Evolutionary conservation across 1,140 invertebrate species (phyloP), one percentile per base, ranked within the genome.

Genomic region (Plectrocnemia conspersa): DNA sequence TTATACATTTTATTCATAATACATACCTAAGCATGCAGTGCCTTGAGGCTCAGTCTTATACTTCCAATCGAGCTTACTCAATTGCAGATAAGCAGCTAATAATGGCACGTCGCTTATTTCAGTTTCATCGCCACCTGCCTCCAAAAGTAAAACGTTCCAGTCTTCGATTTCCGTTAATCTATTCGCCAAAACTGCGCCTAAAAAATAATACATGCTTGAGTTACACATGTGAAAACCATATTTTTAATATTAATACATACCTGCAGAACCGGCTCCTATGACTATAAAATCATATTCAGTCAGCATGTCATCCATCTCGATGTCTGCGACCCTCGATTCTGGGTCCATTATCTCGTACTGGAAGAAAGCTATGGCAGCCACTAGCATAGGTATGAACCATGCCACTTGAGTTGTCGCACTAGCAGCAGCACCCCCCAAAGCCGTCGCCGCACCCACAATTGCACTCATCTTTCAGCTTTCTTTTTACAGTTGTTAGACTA

Each of bases 1-100:
- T n/a, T 29, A 36, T 13, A 36, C 33, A 24, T 21, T 41, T 11
- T 57, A 27, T 19, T 23, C n/a, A 29, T 22, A 24, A 22, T 46
- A 59, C n/a, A 66, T 72, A 82, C 88, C 91, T 62, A 91, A 77
- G 66, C 91, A 93, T 0, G 84, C 81, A 2, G 82, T 83, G 45
- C 84, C 84, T 67, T 92, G 87, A 0, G 91, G 89, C 67, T 93
- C 91, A 2, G 89, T 93, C 68, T 90, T 90, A 66, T 93, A 95
- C 64, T 89, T 82, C 93, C 93, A 97, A 66, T 96, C 92, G 9
- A 93, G 70, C 65, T 90, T 83, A 52, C 87, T 92, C 5, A 91
- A 75, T 66, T 94, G 91, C 4, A 94, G 69, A 64, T 91, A 93
- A 1, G 86, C 90, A 0, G 91, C 90, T 56, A 93, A 78, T 1